Evolutionary conservation across 2,113 vertebrate species (phyloP).

Genomic region (Pelodiscus sinensis): DNA sequence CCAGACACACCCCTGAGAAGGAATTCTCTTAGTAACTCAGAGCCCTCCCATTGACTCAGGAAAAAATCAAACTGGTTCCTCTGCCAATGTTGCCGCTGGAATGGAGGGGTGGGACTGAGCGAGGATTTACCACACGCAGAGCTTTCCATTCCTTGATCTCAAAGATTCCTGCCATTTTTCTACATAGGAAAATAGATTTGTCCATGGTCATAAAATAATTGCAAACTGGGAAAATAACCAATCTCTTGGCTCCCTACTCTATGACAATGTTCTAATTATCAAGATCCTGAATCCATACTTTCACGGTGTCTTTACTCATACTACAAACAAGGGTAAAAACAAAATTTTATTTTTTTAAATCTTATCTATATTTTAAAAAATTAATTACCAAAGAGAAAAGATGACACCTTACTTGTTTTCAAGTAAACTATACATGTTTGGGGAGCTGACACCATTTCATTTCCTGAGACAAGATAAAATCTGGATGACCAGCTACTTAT

Average conservation of each 20-base stretch:
- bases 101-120: not conserved
- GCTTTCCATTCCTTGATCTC: not conserved
- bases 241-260: not conserved
- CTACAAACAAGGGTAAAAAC: not conserved
- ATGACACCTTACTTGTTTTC: slow-evolving; percentile 10
- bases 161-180: not conserved
- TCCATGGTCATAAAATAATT: not conserved
- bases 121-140: not conserved
- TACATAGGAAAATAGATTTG: not conserved
- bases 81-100: not conserved
- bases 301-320: not conserved
- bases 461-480: not conserved
- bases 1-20: not conserved
- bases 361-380: not conserved
- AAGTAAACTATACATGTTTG: not conserved
- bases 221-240: not conserved
- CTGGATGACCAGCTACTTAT: not conserved
- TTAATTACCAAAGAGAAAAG: not conserved
- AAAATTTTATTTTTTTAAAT: not conserved
- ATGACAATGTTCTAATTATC: not conserved
- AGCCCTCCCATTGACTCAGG: not conserved
- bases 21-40: not conserved
- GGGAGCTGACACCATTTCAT: not conserved
- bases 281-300: not conserved
- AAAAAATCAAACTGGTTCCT: not conserved